These are phyloP conservation scores for Neodiprion lecontei DNA, from an alignment of 1,140 invertebrate species.

Conservation along the genomic window DNA sequence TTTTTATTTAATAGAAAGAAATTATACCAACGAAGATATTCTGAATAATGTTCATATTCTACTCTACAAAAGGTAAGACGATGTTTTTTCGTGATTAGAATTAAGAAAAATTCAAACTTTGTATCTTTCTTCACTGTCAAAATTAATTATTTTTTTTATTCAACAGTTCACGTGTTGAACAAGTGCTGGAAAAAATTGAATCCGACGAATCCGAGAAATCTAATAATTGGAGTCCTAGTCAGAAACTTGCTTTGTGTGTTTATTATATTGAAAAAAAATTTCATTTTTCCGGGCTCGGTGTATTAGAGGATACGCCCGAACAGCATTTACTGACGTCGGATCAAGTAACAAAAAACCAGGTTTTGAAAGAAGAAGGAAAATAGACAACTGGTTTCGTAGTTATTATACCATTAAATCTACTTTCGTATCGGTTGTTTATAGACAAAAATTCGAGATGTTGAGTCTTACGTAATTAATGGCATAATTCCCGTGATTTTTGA, in stretches of 20 bases:
- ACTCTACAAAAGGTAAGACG: constrained; percentile 25
- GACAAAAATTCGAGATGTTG: no score
- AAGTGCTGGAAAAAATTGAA: not conserved
- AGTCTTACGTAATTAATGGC: no score
- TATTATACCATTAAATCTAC: no score
- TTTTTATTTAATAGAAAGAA: not conserved
- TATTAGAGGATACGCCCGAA: constrained; percentile 31
- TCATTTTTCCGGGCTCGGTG: constrained; percentile 47
- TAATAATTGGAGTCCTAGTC: constrained; percentile 29
- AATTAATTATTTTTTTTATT: not conserved
- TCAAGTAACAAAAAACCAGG: no score
- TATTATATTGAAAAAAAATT: constrained; percentile 47
- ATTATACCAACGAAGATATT: constrained; percentile 7
- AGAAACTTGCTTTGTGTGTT: constrained; percentile 45
- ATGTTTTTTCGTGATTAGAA: constrained; percentile 1
- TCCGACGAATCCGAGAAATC: constrained; percentile 19
- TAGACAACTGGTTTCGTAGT: no score
- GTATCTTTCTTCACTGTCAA: not conserved
- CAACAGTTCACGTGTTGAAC: not conserved
- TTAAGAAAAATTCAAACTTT: not conserved
- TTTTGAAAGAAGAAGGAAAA: no score
- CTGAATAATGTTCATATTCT: constrained; percentile 26
- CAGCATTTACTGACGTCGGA: no score
- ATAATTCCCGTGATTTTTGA: no score
- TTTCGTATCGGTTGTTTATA: no score